Conservation (phyloP, 2,797 vertebrate species). For the Periparus ater region DNA sequence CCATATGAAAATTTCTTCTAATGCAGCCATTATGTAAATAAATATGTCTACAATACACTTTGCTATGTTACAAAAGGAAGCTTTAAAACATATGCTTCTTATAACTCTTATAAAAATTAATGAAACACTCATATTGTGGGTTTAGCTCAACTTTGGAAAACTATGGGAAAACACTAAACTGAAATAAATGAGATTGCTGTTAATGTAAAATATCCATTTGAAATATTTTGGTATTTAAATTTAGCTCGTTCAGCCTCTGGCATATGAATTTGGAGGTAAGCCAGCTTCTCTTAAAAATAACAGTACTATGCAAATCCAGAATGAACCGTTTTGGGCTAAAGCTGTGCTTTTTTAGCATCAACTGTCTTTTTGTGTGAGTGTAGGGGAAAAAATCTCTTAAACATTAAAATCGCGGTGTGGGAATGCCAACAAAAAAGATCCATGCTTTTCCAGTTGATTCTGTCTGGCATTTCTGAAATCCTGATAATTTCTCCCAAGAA, state of each 20-base stretch:
- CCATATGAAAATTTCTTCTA: slow-evolving; percentile 42
- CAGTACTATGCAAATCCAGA: neutral
- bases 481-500: neutral
- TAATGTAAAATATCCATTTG: slow-evolving; percentile 40
- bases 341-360: neutral
- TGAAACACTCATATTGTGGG: slow-evolving; percentile 48
- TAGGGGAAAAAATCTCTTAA: neutral
- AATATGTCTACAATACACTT: slow-evolving; percentile 47
- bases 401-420: neutral
- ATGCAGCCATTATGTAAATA: slow-evolving; percentile 57
- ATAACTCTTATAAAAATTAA: slow-evolving; percentile 64
- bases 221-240: slow-evolving; percentile 20
- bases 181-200: slow-evolving; percentile 16
- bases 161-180: slow-evolving; percentile 21
- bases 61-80: slow-evolving; percentile 28
- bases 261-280: neutral
- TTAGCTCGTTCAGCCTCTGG: neutral
- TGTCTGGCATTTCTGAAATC: neutral
- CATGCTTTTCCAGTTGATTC: neutral
- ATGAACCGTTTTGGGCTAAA: neutral
- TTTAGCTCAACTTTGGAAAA: slow-evolving; percentile 41
- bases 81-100: slow-evolving; percentile 61
- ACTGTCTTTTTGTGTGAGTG: neutral
- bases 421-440: neutral
- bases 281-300: neutral